A percentile compares a stretch with the other conserved stretches of the same genome.
Conservation (phyloP, 2,888 invertebrate genomes). For the Pseudococcus viburni region DNA sequence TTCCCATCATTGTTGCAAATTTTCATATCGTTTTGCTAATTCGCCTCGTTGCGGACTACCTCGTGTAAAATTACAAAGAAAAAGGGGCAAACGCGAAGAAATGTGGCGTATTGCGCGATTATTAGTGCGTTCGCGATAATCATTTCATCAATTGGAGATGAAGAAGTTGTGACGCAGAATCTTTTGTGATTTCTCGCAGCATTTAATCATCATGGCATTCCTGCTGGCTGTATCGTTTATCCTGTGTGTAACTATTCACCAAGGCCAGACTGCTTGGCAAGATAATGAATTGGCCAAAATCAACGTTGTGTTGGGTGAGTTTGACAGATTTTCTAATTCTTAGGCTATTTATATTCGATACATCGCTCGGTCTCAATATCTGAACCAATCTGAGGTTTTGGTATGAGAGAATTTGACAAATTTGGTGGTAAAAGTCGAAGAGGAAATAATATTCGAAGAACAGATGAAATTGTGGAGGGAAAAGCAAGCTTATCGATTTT, state of each 20-base stretch:
- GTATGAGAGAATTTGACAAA: too few species aligned
- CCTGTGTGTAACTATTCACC: not conserved
- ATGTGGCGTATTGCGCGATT: not conserved
- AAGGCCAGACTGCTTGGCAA: slow-evolving; percentile 78
- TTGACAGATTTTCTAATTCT: not conserved
- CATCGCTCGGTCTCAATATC: too few species aligned
- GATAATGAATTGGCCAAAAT: slow-evolving; percentile 93
- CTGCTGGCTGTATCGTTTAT: not conserved
- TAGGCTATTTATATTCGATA: too few species aligned
- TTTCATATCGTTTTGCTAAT: not conserved
- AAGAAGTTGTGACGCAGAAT: not conserved
- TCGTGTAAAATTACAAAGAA: not conserved
- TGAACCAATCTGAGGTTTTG: too few species aligned
- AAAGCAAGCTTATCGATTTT: too few species aligned
- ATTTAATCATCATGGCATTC: not conserved
- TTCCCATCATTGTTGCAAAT: not conserved
- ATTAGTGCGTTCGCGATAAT: slow-evolving; percentile 21
- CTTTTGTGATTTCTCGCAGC: not conserved
- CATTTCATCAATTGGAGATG: not conserved
- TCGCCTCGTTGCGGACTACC: not conserved
- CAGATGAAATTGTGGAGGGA: too few species aligned
- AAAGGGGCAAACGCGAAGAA: not conserved
- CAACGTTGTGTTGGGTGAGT: slow-evolving; percentile 92
- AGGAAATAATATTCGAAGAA: too few species aligned
- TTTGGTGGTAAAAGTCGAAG: too few species aligned